Evolutionary conservation across 2,113 vertebrate genomes (phyloP).

Genomic region (Anser brachyrhynchus): DNA sequence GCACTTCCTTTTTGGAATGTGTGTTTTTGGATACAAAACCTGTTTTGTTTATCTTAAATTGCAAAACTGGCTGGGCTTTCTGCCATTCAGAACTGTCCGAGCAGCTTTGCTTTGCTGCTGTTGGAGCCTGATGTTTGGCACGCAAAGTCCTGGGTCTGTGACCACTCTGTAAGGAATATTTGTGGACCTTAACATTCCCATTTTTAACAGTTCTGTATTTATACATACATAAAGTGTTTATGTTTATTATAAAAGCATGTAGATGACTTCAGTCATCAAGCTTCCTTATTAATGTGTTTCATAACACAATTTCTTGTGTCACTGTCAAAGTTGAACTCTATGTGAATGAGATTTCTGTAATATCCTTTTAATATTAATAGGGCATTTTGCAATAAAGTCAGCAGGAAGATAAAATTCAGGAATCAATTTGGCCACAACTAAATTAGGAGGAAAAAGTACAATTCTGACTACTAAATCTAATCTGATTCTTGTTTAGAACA

Average conservation of each 20-base stretch:
- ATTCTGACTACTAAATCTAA: neutral
- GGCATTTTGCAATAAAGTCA: neutral
- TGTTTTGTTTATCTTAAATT: neutral
- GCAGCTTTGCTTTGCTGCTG: neutral
- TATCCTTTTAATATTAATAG: neutral
- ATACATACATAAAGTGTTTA: neutral
- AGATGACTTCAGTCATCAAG: neutral
- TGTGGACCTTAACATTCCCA: neutral
- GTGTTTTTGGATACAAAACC: neutral
- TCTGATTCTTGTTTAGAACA: neutral
- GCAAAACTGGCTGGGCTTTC: neutral
- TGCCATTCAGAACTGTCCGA: neutral
- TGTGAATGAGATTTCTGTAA: neutral
- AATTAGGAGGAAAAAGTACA: neutral
- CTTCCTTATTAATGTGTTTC: neutral
- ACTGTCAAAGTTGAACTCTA: neutral
- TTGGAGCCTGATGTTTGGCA: accelerated
- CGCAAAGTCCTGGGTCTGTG: neutral
- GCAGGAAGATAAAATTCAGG: neutral
- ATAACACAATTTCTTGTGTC: neutral
- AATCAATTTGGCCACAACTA: neutral
- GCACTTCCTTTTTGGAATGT: neutral
- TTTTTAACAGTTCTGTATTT: too few species aligned
- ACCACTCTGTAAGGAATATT: neutral
- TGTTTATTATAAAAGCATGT: neutral